Percentiles rank a stretch among this genome's conserved stretches.
phyloP scores from a whole-genome alignment of 2,113 vertebrate genomes.

The Pitta sordida region DNA sequence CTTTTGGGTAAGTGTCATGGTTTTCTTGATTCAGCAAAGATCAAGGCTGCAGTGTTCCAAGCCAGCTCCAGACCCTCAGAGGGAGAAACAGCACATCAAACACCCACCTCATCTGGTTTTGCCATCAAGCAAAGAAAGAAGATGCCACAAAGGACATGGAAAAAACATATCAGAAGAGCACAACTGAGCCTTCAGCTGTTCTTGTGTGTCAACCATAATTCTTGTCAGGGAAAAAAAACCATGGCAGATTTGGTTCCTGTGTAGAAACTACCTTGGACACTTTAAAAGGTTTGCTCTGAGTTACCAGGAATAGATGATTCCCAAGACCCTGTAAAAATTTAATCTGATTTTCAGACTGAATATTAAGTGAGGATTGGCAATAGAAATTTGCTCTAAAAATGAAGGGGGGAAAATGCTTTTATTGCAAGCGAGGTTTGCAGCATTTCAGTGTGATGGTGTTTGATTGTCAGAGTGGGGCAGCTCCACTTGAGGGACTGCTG shows the following conservation, averaged over 20 bases:
- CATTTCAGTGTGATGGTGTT: not conserved
- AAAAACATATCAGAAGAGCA: not conserved
- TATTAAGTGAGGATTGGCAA: not conserved
- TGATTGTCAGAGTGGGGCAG: not conserved
- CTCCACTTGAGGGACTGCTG: not conserved
- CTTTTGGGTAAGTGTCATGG: not conserved
- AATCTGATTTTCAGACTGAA: slow-evolving; percentile 2
- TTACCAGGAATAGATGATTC: not conserved
- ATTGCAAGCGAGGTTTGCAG: not conserved
- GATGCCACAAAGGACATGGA: not conserved
- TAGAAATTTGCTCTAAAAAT: not conserved
- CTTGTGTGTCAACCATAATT: not conserved
- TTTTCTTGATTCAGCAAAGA: slow-evolving; percentile 5
- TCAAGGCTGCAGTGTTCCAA: not conserved
- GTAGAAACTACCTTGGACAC: not conserved
- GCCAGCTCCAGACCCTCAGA: not conserved
- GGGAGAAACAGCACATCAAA: slow-evolving; percentile 9
- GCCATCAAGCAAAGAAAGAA: slow-evolving; percentile 5
- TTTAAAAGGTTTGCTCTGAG: not conserved
- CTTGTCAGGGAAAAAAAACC: not conserved
- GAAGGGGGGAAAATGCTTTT: not conserved
- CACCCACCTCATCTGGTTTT: slow-evolving; percentile 8
- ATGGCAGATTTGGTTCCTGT: not conserved
- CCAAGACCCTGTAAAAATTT: not conserved
- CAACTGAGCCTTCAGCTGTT: not conserved